Base-by-base conservation (phyloP, 2,113 vertebrate species). In the Rhabdomys dilectus region DNA sequence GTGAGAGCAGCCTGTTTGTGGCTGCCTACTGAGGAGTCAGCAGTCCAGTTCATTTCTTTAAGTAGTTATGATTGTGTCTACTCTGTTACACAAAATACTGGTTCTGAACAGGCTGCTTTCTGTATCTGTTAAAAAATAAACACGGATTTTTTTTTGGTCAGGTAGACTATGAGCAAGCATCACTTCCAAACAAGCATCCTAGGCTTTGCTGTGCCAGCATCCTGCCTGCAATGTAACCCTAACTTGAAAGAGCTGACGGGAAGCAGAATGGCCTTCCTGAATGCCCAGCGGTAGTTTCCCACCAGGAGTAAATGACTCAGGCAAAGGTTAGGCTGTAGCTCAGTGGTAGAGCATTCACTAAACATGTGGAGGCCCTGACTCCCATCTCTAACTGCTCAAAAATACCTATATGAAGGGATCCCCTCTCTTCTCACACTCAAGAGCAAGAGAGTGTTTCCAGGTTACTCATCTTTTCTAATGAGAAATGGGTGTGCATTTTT, bases 101-200 rank as follows among this genome's bases (percentile, higher is more conserved):
- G n/a, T 29, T 94, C 36, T 26, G 45, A 95, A 88, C 70, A 81
- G 68, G 62, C 58, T 90, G 51, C 91, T 88, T 97, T 75, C 42
- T 86, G 58, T 87, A 76, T 76, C 70, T 95, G 10, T 3, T 68
- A 88, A n/a, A 21, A 13, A 31, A 90, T 91, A 42, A 82, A 62
- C 8, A 2, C 51, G 34, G 48, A 64, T 86, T 94, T 89, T 70
- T 68, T 51, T 51, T 51, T 51, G 8, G 66, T 60, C 48, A 80
- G 1, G 48, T 45, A 56, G 19, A 68, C 60, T 36, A 3, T 77
- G 60, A 82, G 34, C 89, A 93, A 91, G 45, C 39, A 5, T n/a
- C 51, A 93, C 62, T 95, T 56, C 64, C 39, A 75, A 94, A 48
- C 48, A 53, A 85, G 16, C 21, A 12, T n/a, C 75, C 9, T 7